Percentiles rank a stretch among this genome's conserved stretches.
Evolutionary conservation across 2,888 invertebrate genomes (phyloP).

Genomic region (Drosophila nigricruria): DNA sequence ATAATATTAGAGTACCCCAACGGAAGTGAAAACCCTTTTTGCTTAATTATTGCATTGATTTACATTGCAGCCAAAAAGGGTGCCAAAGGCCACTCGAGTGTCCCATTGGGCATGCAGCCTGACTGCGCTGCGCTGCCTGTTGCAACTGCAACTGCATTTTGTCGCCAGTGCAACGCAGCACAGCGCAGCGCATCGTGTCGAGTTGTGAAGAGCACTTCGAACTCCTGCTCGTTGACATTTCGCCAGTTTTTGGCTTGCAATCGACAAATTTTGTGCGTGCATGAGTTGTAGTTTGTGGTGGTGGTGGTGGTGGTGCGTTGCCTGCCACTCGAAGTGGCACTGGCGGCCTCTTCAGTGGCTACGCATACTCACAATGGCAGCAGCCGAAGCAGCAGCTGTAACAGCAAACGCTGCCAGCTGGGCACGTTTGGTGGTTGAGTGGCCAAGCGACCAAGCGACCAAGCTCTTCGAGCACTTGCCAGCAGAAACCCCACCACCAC

Average conservation of each 20-base stretch:
- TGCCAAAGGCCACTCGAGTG: conserved; percentile 54
- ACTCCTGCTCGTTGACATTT: conserved; percentile 64
- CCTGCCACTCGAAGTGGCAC: conserved; percentile 30
- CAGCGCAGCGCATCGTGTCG: conserved; percentile 17
- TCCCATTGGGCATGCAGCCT: conserved; percentile 37
- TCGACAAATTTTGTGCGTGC: conserved; percentile 64
- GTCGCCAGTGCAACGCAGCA: conserved; percentile 61
- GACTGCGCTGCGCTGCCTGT: conserved; percentile 7
- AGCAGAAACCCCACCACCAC: not conserved
- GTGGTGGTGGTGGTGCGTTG: conserved; percentile 58
- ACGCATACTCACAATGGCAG: conserved; percentile 56
- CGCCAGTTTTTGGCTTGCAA: conserved; percentile 59
- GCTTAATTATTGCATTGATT: conserved; percentile 82
- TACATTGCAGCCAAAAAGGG: conserved; percentile 38
- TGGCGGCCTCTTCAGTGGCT: conserved; percentile 54
- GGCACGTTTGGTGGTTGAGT: conserved; percentile 75
- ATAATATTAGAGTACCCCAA: not conserved
- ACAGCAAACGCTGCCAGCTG: conserved; percentile 66
- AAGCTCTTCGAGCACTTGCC: not conserved
- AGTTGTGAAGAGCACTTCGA: conserved; percentile 43
- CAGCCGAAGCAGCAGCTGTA: conserved; percentile 32
- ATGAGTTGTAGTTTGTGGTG: conserved; percentile 75
- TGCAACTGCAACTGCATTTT: conserved; percentile 60
- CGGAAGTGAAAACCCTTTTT: conserved; percentile 41
- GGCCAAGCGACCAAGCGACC: conserved; percentile 46